Percentiles rank a stretch among this genome's conserved stretches.
Conservation (phyloP, 2,113 vertebrate genomes). For the Asarcornis scutulata region DNA sequence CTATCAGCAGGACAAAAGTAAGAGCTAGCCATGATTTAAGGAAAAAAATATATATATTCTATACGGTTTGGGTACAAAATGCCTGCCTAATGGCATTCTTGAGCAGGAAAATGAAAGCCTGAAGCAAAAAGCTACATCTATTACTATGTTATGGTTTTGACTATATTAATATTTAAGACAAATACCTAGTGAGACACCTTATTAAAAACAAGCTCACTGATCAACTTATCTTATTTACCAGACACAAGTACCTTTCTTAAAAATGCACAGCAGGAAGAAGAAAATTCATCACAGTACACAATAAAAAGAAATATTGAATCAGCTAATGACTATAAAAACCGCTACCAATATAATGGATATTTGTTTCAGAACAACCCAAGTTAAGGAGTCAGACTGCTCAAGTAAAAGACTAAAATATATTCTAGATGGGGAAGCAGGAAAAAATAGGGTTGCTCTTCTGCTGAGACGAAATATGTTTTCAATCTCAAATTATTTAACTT, state of each 20-base stretch:
- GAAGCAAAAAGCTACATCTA: neutral
- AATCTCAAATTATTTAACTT: neutral
- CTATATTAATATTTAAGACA: neutral
- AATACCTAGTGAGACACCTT: neutral
- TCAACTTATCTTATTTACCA: neutral
- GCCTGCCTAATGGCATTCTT: neutral
- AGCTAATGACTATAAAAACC: neutral
- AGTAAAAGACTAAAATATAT: neutral
- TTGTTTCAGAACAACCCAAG: neutral
- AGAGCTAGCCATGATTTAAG: fast-evolving
- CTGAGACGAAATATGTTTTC: neutral
- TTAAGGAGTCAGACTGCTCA: neutral
- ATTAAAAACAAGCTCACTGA: neutral
- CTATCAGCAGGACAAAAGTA: neutral
- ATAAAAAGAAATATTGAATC: neutral
- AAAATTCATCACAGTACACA: neutral
- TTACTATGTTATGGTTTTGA: neutral
- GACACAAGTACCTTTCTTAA: neutral
- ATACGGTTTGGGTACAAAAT: neutral
- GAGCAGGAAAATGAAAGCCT: neutral
- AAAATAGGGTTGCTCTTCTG: neutral
- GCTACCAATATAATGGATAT: neutral
- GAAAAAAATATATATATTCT: neutral
- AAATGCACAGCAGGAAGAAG: neutral
- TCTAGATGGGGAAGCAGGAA: neutral